These are phyloP conservation scores for Tyto alba DNA, from an alignment of 2,113 vertebrate species.

Conservation along the genomic window DNA sequence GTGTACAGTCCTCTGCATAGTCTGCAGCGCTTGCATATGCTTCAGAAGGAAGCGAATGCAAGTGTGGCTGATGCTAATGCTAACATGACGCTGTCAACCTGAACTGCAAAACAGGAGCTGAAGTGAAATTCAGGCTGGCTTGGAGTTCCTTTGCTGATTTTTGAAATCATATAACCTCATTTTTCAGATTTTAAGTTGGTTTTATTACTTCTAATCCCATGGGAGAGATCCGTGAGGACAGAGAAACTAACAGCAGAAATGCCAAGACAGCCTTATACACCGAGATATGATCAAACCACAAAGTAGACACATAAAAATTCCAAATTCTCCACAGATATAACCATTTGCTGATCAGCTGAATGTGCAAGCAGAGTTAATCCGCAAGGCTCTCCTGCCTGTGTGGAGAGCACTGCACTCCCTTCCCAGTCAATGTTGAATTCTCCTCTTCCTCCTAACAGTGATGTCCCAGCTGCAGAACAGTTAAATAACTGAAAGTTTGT, in stretches of 20 bases:
- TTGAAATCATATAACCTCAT: background rate
- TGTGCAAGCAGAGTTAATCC: background rate
- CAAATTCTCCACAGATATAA: background rate
- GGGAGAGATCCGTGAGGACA: background rate
- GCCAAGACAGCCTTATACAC: background rate
- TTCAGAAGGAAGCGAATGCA: background rate
- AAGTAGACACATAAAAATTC: background rate
- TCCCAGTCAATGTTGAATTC: background rate
- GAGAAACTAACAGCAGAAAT: background rate
- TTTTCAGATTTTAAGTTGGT: conserved; percentile 2
- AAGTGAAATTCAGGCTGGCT: conserved; percentile 32
- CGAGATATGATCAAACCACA: background rate
- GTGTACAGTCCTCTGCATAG: background rate
- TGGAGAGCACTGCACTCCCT: background rate
- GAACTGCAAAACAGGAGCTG: conserved; percentile 5
- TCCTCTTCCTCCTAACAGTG: background rate
- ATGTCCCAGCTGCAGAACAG: fast-evolving
- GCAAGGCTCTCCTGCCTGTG: background rate
- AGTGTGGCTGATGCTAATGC: background rate
- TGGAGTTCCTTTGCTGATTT: conserved; percentile 25
- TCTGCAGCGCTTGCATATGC: background rate
- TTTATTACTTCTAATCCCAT: background rate
- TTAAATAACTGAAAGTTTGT: background rate
- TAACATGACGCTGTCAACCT: background rate
- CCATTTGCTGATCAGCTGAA: background rate